These are phyloP conservation scores for Xiphophorus birchmanni DNA, from an alignment of 2,797 vertebrate species.

Conservation along the genomic window DNA sequence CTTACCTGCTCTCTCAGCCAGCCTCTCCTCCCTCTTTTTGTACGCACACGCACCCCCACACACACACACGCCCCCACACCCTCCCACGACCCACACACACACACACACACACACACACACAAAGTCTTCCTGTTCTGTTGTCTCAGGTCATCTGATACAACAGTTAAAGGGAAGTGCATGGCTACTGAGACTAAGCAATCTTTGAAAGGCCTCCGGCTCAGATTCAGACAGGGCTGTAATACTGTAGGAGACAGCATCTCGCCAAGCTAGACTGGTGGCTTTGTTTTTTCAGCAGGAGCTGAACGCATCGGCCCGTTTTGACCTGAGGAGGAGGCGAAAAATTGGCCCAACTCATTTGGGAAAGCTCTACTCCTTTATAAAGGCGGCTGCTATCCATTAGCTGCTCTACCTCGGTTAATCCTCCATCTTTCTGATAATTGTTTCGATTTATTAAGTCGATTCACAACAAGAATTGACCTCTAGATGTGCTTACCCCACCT, in stretches of 20 bases:
- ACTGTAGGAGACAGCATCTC: conserved; percentile 43
- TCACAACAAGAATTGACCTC: conserved; percentile 49
- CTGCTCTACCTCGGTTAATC: conserved; percentile 40
- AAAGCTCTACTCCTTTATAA: conserved; percentile 39
- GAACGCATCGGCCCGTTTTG: conserved; percentile 50
- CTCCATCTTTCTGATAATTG: conserved; percentile 43
- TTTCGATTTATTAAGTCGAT: conserved; percentile 54
- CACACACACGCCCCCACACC: conserved; percentile 3
- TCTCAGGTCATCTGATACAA: conserved; percentile 83
- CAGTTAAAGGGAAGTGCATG: conserved; percentile 65
- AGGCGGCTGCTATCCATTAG: conserved; percentile 28
- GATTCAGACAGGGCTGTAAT: conserved; percentile 51
- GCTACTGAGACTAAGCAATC: conserved; percentile 77
- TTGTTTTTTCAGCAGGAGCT: conserved; percentile 35
- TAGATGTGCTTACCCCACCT: conserved; percentile 30
- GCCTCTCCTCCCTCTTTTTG: conserved; percentile 14
- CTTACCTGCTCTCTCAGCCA: conserved; percentile 69
- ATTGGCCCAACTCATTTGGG: neutral
- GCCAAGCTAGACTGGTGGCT: conserved; percentile 35
- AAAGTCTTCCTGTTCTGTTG: conserved; percentile 66
- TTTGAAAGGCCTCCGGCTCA: conserved; percentile 81
- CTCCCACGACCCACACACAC: conserved; percentile 3
- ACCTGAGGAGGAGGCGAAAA: conserved; percentile 27
- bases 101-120: conserved; percentile 16
- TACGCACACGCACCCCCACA: neutral